Evolutionary conservation across 2,797 vertebrate species (phyloP), one percentile per base, ranked within the genome.

Genomic region (Pseudochirops cupreus): DNA sequence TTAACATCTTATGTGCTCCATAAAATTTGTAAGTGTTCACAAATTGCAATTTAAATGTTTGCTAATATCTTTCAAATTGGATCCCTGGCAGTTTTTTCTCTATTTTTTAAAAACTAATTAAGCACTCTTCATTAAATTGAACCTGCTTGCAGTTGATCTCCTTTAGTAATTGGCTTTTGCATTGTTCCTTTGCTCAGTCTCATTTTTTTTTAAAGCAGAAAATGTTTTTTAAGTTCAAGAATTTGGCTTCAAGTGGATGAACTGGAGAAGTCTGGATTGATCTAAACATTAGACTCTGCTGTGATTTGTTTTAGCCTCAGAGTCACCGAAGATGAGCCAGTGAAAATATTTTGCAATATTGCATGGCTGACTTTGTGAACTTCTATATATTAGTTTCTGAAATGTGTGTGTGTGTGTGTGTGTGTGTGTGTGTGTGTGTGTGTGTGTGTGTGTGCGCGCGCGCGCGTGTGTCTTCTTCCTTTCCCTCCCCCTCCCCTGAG

Each of bases 251-350:
- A 82, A 90, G 12, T 92, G 33, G 0, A 0, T 91, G 94, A 95
- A 52, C 82, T 92, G 91, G 96, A 91, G 94, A 90, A 55, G 46
- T 24, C 93, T 96, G 0, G 0, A 28, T 92, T 94, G 58, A 93
- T 67, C 16, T 46, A 94, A 92, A 54, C 28, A 0, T 0, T 9
- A 92, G 91, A n/a, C 59, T 96, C 90, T 95, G 56, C 31, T 29
- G 94, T 4, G 0, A 56, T 96, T 98, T 96, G 96, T 93, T 97
- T 97, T 62, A 92, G 95, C 92, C 59, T 97, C 91, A 91, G 59
- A 39, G 55, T 57, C 13, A 94, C 62, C 94, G 46, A 96, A 55
- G 87, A 82, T 54, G 62, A 93, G 91, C 13, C 96, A 93, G 53
- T 96, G 94, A 0, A 0, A 0, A 3, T 82, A 91, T 96, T 95